Evolutionary conservation across 2,888 invertebrate species (phyloP).

Genomic region (Choristoneura rosaceana): DNA sequence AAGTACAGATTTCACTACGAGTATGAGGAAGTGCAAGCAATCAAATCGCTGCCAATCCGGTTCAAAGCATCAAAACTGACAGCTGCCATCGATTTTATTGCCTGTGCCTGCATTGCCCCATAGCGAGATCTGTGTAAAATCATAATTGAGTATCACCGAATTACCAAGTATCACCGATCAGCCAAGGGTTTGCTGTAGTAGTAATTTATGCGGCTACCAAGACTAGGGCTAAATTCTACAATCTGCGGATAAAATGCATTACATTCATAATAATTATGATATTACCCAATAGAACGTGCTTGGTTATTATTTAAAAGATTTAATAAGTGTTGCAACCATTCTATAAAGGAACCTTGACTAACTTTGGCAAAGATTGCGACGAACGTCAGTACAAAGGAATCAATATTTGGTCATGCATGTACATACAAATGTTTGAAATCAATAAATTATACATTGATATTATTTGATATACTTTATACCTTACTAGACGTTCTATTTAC

Average conservation of each 20-base stretch:
- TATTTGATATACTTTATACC: too few species aligned
- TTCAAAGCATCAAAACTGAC: too few species aligned
- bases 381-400: constrained; percentile 10
- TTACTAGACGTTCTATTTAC: too few species aligned
- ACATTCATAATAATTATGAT: neutral
- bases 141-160: too few species aligned
- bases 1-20: too few species aligned
- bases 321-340: constrained; percentile 13
- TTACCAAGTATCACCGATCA: neutral
- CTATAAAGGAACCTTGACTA: constrained; percentile 14
- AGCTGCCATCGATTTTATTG: too few species aligned
- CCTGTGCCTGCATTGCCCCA: too few species aligned
- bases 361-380: constrained; percentile 26
- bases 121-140: too few species aligned
- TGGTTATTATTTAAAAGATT: constrained; percentile 3
- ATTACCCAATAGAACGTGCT: constrained; percentile 18
- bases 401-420: neutral
- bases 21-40: too few species aligned
- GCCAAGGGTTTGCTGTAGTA: neutral
- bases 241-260: neutral
- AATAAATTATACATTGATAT: neutral
- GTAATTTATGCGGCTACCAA: neutral
- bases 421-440: neutral
- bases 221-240: neutral
- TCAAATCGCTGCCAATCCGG: too few species aligned